Evolutionary conservation across 2,888 invertebrate species (phyloP), one percentile per base, ranked within the genome.

Genomic region (Meteorus cinctellus): DNA sequence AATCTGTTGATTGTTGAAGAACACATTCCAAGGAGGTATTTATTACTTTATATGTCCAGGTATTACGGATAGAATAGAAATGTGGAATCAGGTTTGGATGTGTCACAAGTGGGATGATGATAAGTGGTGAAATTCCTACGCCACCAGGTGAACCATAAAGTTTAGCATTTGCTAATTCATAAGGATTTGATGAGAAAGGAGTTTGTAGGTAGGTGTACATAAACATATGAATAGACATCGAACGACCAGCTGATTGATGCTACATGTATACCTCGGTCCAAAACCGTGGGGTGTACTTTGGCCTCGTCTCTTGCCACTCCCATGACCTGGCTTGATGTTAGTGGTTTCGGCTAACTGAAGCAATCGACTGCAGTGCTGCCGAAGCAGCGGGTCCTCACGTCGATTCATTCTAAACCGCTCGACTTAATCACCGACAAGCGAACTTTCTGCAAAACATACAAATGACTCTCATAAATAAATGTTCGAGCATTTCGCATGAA

Each of bases 331-430:
- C 79, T 87, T 86, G 82, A 86, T 85, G 78, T 87, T 86, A 16
- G 89, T 88, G 76, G 90, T 88, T 84, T 92, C 91, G 75, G 91
- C 90, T 82, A 91, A 86, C 87, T 91, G 90, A 85, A 91, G 89
- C 83, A 91, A 88, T 79, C 91, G 90, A 84, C 89, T 91, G 79
- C 91, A 88, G 83, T 89, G 89, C 86, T 89, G 88, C 84, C 87
- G 90, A 82, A 91, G 86, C 86, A 90, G 90, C 85, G 91, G 89
- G 83, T 91, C 91, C 84, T 91, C 91, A 67, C 90, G 89, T 78
- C 88, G 89, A 89, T 90, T 91, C 88, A 89, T 89, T 81, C 80
- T 84, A 79, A 76, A 69, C 79, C 80, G 60, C 81, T 79, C 69
- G 78, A 78, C 67, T 79, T 77, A 71, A 80, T 79, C 77, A 77